Evolutionary conservation across 1,140 invertebrate genomes (phyloP).

Genomic region (Trachymyrmex cornetzi): DNA sequence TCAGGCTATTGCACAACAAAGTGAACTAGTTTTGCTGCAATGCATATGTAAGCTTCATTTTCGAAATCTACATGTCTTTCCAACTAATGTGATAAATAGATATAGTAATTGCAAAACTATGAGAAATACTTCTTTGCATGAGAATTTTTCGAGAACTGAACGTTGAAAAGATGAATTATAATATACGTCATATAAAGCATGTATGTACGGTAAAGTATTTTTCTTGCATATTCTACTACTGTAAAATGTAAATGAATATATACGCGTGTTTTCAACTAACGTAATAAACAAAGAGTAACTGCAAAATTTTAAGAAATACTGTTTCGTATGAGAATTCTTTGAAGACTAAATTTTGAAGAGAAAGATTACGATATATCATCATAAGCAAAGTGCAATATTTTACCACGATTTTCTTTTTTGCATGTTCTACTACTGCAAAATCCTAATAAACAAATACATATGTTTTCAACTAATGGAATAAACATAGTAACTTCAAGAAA

Average conservation of each 20-base stretch:
- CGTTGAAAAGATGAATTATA: too few relatives aligned
- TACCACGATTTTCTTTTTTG: background rate
- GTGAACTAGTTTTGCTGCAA: background rate
- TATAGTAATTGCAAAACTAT: too few relatives aligned
- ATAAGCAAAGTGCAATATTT: background rate
- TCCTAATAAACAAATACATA: too few relatives aligned
- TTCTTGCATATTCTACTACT: too few relatives aligned
- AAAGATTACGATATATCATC: background rate
- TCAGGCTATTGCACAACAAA: conserved; percentile 18
- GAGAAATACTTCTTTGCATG: too few relatives aligned
- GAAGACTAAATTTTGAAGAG: background rate
- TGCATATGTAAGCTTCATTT: background rate
- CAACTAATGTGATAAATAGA: too few relatives aligned
- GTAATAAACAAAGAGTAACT: background rate
- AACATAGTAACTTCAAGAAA: too few relatives aligned
- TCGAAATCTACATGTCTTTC: background rate
- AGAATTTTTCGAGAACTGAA: too few relatives aligned
- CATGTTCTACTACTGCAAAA: background rate
- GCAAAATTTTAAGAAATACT: background rate
- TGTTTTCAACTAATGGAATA: too few relatives aligned
- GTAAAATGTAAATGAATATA: too few relatives aligned
- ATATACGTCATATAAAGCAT: too few relatives aligned
- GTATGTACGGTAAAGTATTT: too few relatives aligned
- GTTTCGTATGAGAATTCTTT: background rate
- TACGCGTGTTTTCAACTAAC: background rate